Evolutionary conservation across 2,888 invertebrate genomes (phyloP).

Genomic region (Trichopria drosophilae): DNA sequence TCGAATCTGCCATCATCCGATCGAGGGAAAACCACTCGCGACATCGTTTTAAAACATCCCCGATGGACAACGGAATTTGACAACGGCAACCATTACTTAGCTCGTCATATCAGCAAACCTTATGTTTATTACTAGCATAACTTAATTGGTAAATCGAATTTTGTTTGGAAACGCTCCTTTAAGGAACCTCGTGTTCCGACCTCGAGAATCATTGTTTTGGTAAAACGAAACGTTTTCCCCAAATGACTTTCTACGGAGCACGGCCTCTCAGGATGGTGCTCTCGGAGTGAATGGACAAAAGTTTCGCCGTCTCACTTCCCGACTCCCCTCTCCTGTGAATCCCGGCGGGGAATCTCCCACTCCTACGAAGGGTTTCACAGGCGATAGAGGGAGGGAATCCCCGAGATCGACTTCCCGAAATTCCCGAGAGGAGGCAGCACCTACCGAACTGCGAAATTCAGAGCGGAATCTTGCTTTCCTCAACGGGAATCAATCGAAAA

Average conservation of each 20-base stretch:
- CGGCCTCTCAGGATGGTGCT: slow-evolving; percentile 46
- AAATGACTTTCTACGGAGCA: too few relatives aligned
- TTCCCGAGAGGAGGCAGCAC: slow-evolving; percentile 56
- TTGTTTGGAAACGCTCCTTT: neutral
- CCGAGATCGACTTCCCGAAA: slow-evolving; percentile 49
- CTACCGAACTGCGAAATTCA: slow-evolving; percentile 41
- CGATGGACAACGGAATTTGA: too few relatives aligned
- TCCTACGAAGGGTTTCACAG: slow-evolving; percentile 27
- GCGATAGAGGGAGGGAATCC: slow-evolving; percentile 43
- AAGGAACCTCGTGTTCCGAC: slow-evolving; percentile 9
- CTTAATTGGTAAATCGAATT: too few relatives aligned
- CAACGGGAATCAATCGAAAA: too few relatives aligned
- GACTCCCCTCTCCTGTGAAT: slow-evolving; percentile 25
- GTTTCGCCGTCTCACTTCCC: slow-evolving; percentile 47
- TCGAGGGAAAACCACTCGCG: too few relatives aligned
- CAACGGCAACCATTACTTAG: too few relatives aligned
- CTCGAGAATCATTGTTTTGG: neutral
- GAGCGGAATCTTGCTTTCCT: too few relatives aligned
- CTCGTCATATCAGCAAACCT: too few relatives aligned
- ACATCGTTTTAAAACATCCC: too few relatives aligned
- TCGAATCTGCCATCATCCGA: too few relatives aligned
- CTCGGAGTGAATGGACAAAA: slow-evolving; percentile 53
- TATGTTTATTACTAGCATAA: too few relatives aligned
- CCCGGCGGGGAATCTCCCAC: slow-evolving; percentile 35
- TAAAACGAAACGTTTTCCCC: slow-evolving; percentile 44